phyloP scores from a whole-genome alignment of 2,797 vertebrate genomes.

The Lagorchestes hirsutus region DNA sequence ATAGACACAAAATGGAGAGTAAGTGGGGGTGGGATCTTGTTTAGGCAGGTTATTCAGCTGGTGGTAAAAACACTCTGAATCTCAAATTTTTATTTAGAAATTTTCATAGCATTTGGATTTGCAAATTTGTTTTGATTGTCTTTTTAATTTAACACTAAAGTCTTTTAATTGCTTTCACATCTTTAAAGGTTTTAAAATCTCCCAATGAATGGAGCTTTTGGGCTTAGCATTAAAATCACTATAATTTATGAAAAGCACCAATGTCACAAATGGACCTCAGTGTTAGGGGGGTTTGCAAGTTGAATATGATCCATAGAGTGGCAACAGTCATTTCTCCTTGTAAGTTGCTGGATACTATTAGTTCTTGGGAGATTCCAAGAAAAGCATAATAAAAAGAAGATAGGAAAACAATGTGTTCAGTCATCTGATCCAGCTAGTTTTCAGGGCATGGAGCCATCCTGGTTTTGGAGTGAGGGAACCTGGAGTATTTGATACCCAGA shows the following conservation, averaged over 20 bases:
- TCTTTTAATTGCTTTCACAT: conserved; percentile 32
- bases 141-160: background rate
- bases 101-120: conserved; percentile 6
- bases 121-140: conserved; percentile 5
- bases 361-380: background rate
- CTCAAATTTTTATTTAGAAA: conserved; percentile 8
- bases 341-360: conserved; percentile 23
- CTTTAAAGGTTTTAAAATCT: conserved; percentile 9
- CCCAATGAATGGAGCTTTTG: background rate
- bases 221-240: background rate
- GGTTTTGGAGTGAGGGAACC: background rate
- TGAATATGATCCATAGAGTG: background rate
- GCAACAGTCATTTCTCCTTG: background rate
- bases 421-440: background rate
- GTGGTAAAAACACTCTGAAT: background rate
- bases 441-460: background rate
- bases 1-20: background rate
- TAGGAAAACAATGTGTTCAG: background rate
- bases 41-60: background rate
- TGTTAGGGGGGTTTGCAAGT: conserved; percentile 13
- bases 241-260: conserved; percentile 34
- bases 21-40: background rate
- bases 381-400: conserved; percentile 34
- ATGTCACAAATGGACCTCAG: background rate
- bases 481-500: background rate